A percentile compares a stretch with the other conserved stretches of the same genome.
Conservation (phyloP, 1,140 invertebrate species). For the Octopus bimaculoides region DNA sequence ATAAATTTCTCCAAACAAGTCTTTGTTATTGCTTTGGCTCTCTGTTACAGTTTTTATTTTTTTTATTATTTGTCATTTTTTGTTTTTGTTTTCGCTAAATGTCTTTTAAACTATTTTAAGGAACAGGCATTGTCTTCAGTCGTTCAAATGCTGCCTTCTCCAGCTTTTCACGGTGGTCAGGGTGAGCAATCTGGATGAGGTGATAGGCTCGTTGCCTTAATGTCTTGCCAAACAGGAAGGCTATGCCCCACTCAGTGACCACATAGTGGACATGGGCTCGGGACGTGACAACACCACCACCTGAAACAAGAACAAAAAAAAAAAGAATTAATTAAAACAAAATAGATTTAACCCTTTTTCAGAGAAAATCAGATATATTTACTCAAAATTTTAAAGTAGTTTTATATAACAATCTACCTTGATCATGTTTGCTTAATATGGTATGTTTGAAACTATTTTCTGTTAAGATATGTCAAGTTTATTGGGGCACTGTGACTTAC, state of each 20-base stretch:
- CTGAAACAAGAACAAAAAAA: slow-evolving; percentile 58
- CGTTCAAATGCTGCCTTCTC: slow-evolving; percentile 88
- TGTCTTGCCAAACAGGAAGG: slow-evolving; percentile 84
- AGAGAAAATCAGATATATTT: too few species aligned
- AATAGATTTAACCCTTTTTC: too few species aligned
- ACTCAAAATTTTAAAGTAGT: too few species aligned
- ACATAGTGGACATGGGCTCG: slow-evolving; percentile 90
- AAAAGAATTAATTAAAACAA: neutral
- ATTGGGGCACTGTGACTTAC: too few species aligned
- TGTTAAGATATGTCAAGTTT: too few species aligned
- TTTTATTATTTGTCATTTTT: neutral
- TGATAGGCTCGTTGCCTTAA: slow-evolving; percentile 84
- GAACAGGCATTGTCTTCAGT: slow-evolving; percentile 81
- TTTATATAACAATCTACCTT: too few species aligned
- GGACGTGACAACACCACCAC: slow-evolving; percentile 89
- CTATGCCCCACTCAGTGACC: slow-evolving; percentile 90
- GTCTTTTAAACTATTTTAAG: slow-evolving; percentile 43
- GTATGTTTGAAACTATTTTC: too few species aligned
- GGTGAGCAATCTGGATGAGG: slow-evolving; percentile 86
- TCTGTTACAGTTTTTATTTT: too few species aligned
- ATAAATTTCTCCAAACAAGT: too few species aligned
- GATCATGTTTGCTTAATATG: too few species aligned
- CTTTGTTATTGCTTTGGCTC: too few species aligned
- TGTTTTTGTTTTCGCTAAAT: neutral
- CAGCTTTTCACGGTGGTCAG: slow-evolving; percentile 74